Percentiles rank a stretch among this genome's conserved stretches.
Evolutionary conservation across 2,113 vertebrate genomes (phyloP).

Genomic region (Myocastor coypus): DNA sequence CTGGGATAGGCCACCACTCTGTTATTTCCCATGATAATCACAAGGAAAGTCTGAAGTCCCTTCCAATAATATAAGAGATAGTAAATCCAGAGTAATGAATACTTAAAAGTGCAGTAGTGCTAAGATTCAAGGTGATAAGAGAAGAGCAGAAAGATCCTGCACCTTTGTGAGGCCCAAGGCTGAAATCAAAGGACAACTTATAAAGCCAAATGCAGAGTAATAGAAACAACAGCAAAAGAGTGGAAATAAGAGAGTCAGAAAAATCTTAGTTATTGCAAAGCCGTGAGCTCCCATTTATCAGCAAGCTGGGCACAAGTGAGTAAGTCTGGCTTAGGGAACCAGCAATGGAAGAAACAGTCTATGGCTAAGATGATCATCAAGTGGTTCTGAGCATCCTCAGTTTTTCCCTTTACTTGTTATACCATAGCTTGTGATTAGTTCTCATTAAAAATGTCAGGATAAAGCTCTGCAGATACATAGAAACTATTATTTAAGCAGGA

Average conservation of each 20-base stretch:
- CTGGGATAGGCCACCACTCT: background rate
- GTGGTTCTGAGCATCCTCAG: conserved; percentile 1
- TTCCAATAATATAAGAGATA: conserved; percentile 16
- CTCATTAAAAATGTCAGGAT: background rate
- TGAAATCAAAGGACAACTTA: background rate
- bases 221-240: background rate
- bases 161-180: background rate
- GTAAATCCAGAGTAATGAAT: background rate
- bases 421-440: background rate
- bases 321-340: background rate
- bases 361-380: conserved; percentile 9
- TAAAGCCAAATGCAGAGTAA: background rate
- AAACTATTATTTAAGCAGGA: background rate
- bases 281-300: background rate
- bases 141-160: background rate
- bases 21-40: background rate
- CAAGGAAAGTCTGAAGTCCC: background rate
- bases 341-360: background rate
- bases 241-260: background rate
- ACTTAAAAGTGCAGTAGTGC: background rate
- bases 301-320: background rate
- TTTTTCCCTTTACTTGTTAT: background rate
- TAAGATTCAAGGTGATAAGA: background rate
- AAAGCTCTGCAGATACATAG: background rate
- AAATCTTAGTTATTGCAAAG: background rate